These are phyloP conservation scores for Orius insidiosus DNA, from an alignment of 1,140 invertebrate genomes.

Conservation along the genomic window DNA sequence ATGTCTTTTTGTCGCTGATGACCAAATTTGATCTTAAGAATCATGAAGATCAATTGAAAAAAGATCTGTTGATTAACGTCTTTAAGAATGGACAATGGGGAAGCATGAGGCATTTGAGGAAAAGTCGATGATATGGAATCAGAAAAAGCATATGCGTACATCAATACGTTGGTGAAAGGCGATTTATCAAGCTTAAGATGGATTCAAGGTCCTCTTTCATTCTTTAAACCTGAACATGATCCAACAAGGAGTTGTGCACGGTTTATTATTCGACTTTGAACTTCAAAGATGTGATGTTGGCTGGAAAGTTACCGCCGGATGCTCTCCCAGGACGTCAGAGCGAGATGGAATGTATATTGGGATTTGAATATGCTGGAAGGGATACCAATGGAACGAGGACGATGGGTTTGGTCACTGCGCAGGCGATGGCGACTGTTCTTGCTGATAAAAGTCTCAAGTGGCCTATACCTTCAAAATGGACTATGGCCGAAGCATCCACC, in stretches of 20 bases:
- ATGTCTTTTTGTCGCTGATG: constrained; percentile 12
- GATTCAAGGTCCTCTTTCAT: constrained; percentile 71
- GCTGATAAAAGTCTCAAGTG: constrained; percentile 74
- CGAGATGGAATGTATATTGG: constrained; percentile 66
- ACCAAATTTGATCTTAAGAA: background rate
- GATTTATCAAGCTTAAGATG: constrained; percentile 83
- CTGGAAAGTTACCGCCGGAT: constrained; percentile 84
- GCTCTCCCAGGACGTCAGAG: constrained; percentile 71
- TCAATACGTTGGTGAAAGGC: constrained; percentile 75
- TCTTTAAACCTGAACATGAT: constrained; percentile 22
- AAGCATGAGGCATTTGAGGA: constrained; percentile 55
- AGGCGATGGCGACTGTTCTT: constrained; percentile 69
- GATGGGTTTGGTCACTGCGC: constrained; percentile 84
- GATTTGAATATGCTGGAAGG: constrained; percentile 82
- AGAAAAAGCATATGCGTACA: constrained; percentile 68
- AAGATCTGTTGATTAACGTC: constrained; percentile 73
- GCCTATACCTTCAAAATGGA: constrained; percentile 77
- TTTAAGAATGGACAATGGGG: constrained; percentile 63
- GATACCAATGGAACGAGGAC: constrained; percentile 54
- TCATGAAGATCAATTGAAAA: constrained; percentile 36
- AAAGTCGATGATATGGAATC: constrained; percentile 40
- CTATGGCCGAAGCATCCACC: constrained; percentile 77
- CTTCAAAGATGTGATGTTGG: constrained; percentile 92
- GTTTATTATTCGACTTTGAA: constrained; percentile 87
- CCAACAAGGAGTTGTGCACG: constrained; percentile 44